phyloP scores from a whole-genome alignment of 2,797 vertebrate genomes.

The Hyperoplus immaculatus region DNA sequence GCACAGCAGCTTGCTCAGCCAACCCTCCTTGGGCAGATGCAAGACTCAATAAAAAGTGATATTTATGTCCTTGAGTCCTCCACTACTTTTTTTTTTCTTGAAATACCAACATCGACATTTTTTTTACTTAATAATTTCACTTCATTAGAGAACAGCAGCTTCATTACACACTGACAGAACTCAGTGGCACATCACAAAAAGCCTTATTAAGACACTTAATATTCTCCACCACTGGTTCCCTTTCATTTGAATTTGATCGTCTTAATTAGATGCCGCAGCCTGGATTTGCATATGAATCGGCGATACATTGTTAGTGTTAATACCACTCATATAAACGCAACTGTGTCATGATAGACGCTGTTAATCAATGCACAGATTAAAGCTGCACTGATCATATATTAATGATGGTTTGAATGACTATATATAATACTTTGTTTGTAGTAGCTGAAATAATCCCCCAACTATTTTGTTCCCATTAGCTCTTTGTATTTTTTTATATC shows the following conservation, averaged over 20 bases:
- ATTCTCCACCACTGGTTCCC: neutral
- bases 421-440: neutral
- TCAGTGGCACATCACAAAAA: neutral
- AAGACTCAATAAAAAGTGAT: constrained; percentile 27
- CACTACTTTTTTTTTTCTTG: neutral
- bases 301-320: neutral
- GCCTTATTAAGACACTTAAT: constrained; percentile 1
- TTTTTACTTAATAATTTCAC: neutral
- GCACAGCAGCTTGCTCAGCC: constrained; percentile 18
- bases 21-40: neutral
- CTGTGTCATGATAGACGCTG: neutral
- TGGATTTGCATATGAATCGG: constrained; percentile 29
- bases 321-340: neutral
- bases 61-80: constrained; percentile 25
- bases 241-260: neutral
- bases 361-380: neutral
- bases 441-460: neutral
- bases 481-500: neutral
- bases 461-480: too few relatives aligned
- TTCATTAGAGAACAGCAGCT: neutral
- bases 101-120: neutral
- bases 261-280: constrained; percentile 7
- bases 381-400: neutral
- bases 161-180: neutral
- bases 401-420: neutral